Conservation (phyloP, 2,113 vertebrate species). For the Cepphus grylle region DNA sequence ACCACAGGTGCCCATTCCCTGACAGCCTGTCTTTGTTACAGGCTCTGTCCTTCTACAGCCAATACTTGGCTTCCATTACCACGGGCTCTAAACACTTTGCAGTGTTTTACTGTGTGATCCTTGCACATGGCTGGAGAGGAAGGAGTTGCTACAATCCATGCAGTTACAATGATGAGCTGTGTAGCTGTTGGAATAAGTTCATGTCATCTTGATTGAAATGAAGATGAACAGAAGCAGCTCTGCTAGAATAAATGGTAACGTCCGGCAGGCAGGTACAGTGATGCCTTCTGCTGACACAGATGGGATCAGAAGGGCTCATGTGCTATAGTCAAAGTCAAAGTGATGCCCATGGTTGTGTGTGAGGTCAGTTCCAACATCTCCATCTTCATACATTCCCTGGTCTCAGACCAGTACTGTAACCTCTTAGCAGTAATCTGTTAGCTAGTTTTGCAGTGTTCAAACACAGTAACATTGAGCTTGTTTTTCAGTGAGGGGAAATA, state of each 20-base stretch:
- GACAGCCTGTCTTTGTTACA: not conserved
- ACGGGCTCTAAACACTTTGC: not conserved
- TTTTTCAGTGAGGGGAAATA: not conserved
- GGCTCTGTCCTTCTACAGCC: not conserved
- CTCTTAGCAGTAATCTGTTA: not conserved
- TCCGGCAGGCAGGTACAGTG: not conserved
- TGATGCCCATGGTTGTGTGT: not conserved
- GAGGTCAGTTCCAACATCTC: not conserved
- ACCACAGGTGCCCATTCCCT: not conserved
- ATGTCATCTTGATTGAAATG: not conserved
- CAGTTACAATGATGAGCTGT: not conserved
- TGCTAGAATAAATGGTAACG: not conserved
- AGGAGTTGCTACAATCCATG: not conserved
- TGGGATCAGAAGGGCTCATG: not conserved
- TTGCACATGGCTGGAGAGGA: not conserved
- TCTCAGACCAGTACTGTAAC: not conserved
- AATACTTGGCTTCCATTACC: not conserved
- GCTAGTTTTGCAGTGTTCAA: not conserved
- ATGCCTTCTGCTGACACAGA: not conserved
- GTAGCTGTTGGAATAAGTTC: not conserved
- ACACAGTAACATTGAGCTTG: not conserved
- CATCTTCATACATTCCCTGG: accelerated
- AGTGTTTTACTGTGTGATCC: not conserved
- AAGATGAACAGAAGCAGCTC: not conserved
- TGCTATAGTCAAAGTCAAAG: not conserved